Percentiles rank a stretch among this genome's conserved stretches.
Evolutionary conservation across 2,113 vertebrate genomes (phyloP).

Genomic region (Thamnophis sirtalis): DNA sequence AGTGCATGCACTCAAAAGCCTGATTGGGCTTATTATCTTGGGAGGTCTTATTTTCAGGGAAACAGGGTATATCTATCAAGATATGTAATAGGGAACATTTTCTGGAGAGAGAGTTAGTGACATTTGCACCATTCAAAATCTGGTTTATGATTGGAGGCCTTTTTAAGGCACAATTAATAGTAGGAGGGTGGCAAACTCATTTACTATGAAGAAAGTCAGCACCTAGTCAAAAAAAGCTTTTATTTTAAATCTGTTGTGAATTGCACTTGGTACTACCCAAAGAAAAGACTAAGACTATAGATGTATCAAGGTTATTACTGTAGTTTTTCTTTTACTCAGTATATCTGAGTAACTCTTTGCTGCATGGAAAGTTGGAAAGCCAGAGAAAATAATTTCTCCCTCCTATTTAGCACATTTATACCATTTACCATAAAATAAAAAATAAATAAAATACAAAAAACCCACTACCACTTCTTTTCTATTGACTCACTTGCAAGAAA

Average conservation of each 20-base stretch:
- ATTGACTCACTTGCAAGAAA: background rate
- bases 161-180: slow-evolving; percentile 51
- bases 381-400: slow-evolving; percentile 28
- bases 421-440: background rate
- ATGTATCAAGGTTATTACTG: slow-evolving; percentile 66
- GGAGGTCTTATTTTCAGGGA: too few relatives aligned
- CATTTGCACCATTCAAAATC: slow-evolving; percentile 53
- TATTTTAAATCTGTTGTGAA: slow-evolving; percentile 62
- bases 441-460: too few relatives aligned
- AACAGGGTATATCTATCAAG: slow-evolving; percentile 1
- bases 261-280: slow-evolving; percentile 65
- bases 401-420: slow-evolving; percentile 43
- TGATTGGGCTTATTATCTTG: too few relatives aligned
- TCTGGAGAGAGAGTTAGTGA: slow-evolving; percentile 53
- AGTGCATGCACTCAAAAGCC: too few relatives aligned
- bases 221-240: slow-evolving; percentile 56
- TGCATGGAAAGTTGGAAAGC: slow-evolving; percentile 31
- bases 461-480: background rate
- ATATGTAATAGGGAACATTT: slow-evolving; percentile 57
- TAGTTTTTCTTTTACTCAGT: slow-evolving; percentile 46
- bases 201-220: slow-evolving; percentile 55
- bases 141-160: slow-evolving; percentile 41
- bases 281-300: slow-evolving; percentile 78
- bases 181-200: slow-evolving; percentile 50
- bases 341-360: slow-evolving; percentile 40